Evolutionary conservation across 2,113 vertebrate species (phyloP).

Genomic region (Sisor rabdophorus): DNA sequence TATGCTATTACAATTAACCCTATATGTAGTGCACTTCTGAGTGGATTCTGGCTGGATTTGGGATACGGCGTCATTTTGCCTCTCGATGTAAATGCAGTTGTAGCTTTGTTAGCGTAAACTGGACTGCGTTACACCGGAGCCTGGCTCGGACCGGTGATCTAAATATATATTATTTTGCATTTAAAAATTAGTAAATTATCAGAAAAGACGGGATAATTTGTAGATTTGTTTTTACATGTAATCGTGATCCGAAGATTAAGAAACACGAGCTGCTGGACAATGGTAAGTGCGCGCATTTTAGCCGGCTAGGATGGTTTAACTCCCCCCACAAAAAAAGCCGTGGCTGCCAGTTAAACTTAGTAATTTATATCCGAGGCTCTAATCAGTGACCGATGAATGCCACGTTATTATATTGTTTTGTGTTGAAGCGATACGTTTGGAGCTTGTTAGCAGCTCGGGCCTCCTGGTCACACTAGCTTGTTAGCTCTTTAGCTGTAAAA

Average conservation of each 20-base stretch:
- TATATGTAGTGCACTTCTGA: not conserved
- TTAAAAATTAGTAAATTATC: not conserved
- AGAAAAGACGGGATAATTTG: not conserved
- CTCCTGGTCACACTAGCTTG: not conserved
- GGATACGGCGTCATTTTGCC: not conserved
- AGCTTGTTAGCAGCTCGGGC: not conserved
- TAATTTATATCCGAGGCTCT: no score
- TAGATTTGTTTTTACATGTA: not conserved
- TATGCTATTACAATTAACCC: accelerated
- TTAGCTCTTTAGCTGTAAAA: conserved; percentile 12
- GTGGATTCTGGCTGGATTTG: not conserved
- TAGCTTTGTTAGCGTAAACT: conserved; percentile 32
- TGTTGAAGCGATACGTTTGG: not conserved
- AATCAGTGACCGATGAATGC: no score
- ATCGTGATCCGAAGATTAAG: conserved; percentile 9
- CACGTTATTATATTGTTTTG: no score
- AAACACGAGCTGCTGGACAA: conserved; percentile 25
- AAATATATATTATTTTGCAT: not conserved
- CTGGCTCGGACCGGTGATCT: not conserved
- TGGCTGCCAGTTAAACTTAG: not conserved
- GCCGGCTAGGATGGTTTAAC: conserved; percentile 21
- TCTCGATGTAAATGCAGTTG: conserved; percentile 13
- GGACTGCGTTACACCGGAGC: conserved; percentile 6
- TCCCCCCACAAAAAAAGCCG: not conserved
- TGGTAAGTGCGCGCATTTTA: conserved; percentile 42